Percentiles rank a stretch among this genome's conserved stretches.
Conservation (phyloP, 1,140 invertebrate species). For the Drosophila seguyi region DNA sequence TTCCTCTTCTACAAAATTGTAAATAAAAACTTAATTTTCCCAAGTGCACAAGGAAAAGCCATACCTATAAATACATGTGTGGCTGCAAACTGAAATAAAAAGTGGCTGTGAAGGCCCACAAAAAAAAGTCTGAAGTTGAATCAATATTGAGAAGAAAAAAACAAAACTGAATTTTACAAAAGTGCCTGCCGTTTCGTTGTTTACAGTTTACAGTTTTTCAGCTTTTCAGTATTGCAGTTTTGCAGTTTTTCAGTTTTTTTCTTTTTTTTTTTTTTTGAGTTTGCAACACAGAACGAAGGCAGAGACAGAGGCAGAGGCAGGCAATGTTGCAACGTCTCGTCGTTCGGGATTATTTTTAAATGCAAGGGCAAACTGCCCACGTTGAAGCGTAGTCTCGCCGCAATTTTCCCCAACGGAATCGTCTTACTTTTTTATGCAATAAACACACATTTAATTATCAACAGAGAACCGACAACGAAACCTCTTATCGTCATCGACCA, state of each 20-base stretch:
- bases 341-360: slow-evolving; percentile 77
- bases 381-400: slow-evolving; percentile 23
- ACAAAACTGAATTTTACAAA: slow-evolving; percentile 47
- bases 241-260: too few species aligned
- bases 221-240: slow-evolving; percentile 1
- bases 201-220: slow-evolving; percentile 39
- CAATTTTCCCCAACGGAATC: neutral
- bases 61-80: slow-evolving; percentile 43
- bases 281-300: slow-evolving; percentile 24
- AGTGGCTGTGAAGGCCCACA: slow-evolving; percentile 14
- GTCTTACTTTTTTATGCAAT: slow-evolving; percentile 45
- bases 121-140: slow-evolving; percentile 54
- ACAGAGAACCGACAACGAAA: slow-evolving; percentile 12
- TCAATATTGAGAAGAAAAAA: slow-evolving; percentile 60
- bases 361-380: slow-evolving; percentile 75
- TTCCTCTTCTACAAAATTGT: neutral
- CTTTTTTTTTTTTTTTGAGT: neutral
- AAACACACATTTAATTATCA: slow-evolving; percentile 73
- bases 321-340: slow-evolving; percentile 55
- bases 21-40: neutral
- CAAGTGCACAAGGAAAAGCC: slow-evolving; percentile 46
- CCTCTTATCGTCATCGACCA: slow-evolving; percentile 39
- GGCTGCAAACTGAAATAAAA: slow-evolving; percentile 24
- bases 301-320: slow-evolving; percentile 21
- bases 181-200: slow-evolving; percentile 42